Base-by-base conservation (phyloP, 2,888 invertebrate species). In the Quadroppia sp. region DNA sequence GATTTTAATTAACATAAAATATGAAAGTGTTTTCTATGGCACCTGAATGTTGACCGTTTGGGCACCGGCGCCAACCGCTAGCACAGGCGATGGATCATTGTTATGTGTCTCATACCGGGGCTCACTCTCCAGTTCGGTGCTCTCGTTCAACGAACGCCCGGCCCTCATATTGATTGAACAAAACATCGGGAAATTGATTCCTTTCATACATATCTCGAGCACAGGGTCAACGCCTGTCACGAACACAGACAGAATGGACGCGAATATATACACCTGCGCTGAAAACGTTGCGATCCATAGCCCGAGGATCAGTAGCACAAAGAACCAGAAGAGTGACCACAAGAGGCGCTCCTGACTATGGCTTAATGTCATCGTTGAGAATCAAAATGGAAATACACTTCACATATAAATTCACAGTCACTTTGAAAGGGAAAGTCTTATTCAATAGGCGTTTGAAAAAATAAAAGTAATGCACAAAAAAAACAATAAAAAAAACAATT, bases 81-180 rank as follows among this genome's bases (percentile, higher is more conserved):
- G 36, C 11, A 53, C 53, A 23, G 36, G 36, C 36, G n/a, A n/a
- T n/a, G 48, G 48, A 25, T 61, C 61, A 25, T 61, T 61, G 4
- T 30, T 61, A n/a, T 61, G 61, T 6, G 61, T 61, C 20, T 30
- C 28, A 32, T 61, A 61, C 17, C 32, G 30, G 0, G 61, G 61
- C 3, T 4, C 23, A 9, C 13, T 28, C 1, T 1, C 13, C 30
- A n/a, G 15, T 17, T 61, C 61, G 7, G 7, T n/a, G 7, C 6
- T 7, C 23, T 53, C 53, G 20, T 36, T 61, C 17, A 32, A 61
- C 25, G 74, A 45, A 17, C 32, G 6, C 17, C 80, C 79, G 71
- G 81, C 79, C 17, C 82, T 79, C 80, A 82, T 81, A 75, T 82
- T 82, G 67, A 80, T 78, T 2, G 82, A 80, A 72, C 82, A 82